Base-by-base conservation (phyloP, 2,888 invertebrate genomes). In the Dendrolimus houi region DNA sequence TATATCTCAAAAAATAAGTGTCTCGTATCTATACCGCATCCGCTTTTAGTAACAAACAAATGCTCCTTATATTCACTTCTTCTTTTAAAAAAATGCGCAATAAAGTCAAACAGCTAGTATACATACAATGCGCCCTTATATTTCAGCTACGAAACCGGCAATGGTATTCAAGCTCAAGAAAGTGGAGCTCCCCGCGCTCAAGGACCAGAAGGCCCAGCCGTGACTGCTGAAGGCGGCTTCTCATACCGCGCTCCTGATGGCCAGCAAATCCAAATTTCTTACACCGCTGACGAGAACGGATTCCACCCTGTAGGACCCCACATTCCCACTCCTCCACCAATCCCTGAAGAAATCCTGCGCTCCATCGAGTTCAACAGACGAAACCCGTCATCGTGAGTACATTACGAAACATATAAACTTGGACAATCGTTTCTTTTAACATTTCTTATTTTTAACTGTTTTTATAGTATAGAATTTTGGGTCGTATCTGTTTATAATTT, bases 201-300 rank as follows among this genome's bases (percentile, higher is more conserved):
- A 1, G 92, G 93, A 0, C 88, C 92, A 9, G 92, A 92, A 61
- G 85, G 88, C 9, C 90, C 84, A 9, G 90, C 91, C 0, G 90
- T 91, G 57, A 92, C 93, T 7, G 94, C 94, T 0, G 93, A 94
- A 67, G 94, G 94, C 7, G 92, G 91, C 56, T 94, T 92, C 84
- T 92, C 93, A 14, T 94, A 93, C 83, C 92, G 92, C 52, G 92
- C 94, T 1, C 94, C 94, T 1, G 94, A 94, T 64, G 94, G 94
- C 58, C 92, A 92, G 68, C 88, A 92, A 69, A 93, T 94, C 69
- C 88, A 92, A 14, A 81, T 94, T 60, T 92, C 92, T 7, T 95
- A 95, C 84, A 91, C 93, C 55, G 94, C 95, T 13, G 95, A 95
- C 71, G 94, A 95, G 77, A 94, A 94, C 70, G 94, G 94, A 61